Conservation (phyloP, 2,113 vertebrate genomes). For the Melierax canorus region DNA sequence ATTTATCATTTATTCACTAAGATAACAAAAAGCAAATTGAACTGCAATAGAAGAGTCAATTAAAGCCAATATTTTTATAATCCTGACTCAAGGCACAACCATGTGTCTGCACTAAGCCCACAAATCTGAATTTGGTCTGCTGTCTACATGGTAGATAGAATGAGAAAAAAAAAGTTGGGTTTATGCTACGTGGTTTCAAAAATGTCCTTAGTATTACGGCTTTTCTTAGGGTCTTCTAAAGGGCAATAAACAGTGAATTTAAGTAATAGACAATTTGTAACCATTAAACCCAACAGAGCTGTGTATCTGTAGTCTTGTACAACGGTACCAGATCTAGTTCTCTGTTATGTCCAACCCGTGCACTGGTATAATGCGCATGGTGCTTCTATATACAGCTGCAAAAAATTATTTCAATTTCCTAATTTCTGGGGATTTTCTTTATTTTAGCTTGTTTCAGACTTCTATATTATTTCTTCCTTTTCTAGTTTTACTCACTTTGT, state of each 20-base stretch:
- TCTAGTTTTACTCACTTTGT: neutral
- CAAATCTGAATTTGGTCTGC: neutral
- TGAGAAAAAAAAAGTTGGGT: neutral
- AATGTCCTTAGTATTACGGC: neutral
- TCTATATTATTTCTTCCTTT: neutral
- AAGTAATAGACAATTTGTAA: neutral
- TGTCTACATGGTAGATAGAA: neutral
- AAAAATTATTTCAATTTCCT: neutral
- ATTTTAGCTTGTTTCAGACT: neutral
- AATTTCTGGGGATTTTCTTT: neutral
- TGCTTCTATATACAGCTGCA: neutral
- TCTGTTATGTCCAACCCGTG: neutral
- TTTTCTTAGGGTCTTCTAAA: neutral
- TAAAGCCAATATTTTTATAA: neutral
- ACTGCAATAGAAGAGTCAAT: neutral
- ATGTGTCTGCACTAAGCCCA: neutral
- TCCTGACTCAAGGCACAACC: neutral
- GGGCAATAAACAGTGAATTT: neutral
- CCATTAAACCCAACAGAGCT: neutral
- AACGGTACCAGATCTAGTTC: neutral
- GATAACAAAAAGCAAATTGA: neutral
- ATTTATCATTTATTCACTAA: neutral
- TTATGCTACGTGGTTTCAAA: neutral
- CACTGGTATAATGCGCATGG: accelerated
- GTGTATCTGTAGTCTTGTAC: neutral